Percentiles rank a stretch among this genome's conserved stretches.
Conservation (phyloP, 2,888 invertebrate genomes). For the Germaria angustata region DNA sequence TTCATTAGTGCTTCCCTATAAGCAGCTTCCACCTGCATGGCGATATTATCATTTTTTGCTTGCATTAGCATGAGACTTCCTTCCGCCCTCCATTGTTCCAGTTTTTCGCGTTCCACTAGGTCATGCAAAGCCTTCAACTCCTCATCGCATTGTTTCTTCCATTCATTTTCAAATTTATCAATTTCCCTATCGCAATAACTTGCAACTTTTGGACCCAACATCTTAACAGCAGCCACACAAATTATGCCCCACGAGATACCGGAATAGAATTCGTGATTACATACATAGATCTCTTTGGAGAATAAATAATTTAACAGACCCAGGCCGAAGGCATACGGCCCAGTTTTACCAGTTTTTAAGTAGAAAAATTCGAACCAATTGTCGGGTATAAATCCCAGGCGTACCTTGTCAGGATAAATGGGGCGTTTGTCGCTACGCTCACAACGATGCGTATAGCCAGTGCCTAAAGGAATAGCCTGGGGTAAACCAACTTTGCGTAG, state of each 20-base stretch:
- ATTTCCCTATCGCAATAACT: slow-evolving; percentile 85
- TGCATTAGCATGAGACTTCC: slow-evolving; percentile 87
- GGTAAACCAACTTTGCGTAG: slow-evolving; percentile 41
- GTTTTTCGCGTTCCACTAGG: slow-evolving; percentile 83
- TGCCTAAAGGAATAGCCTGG: slow-evolving; percentile 32
- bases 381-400: slow-evolving; percentile 93
- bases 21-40: slow-evolving; percentile 92
- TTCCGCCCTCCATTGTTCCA: slow-evolving; percentile 87
- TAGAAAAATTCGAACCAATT: slow-evolving; percentile 96
- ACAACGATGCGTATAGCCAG: background rate
- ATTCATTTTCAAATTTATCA: slow-evolving; percentile 82
- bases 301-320: slow-evolving; percentile 89
- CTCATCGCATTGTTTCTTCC: slow-evolving; percentile 81
- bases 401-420: slow-evolving; percentile 86
- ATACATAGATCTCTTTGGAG: slow-evolving; percentile 94
- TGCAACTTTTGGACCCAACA: slow-evolving; percentile 85
- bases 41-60: slow-evolving; percentile 93
- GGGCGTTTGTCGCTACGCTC: slow-evolving; percentile 77
- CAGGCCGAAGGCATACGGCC: slow-evolving; percentile 91
- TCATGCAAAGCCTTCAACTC: slow-evolving; percentile 81
- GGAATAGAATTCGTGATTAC: slow-evolving; percentile 93
- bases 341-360: slow-evolving; percentile 91
- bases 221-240: slow-evolving; percentile 83
- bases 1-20: slow-evolving; percentile 83
- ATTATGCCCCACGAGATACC: slow-evolving; percentile 86